Evolutionary conservation across 1,140 invertebrate species (phyloP), one percentile per base, ranked within the genome.

Genomic region (Eurosta solidaginis): DNA sequence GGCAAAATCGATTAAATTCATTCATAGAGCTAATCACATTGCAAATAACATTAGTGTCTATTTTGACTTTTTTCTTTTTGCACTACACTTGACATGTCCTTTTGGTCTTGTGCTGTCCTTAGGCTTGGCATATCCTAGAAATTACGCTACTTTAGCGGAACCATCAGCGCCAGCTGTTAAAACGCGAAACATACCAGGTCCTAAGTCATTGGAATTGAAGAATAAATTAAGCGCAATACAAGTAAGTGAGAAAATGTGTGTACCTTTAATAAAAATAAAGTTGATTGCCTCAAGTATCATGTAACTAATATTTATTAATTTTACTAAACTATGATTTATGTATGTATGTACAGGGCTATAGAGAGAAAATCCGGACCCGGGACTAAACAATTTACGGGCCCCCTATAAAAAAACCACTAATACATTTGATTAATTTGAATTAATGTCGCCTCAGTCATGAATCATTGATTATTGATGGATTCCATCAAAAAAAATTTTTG

Each of bases 111-210:
- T 40, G 73, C 22, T 73, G 36, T 68, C 22, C 33, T 6, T n/a
- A 74, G 73, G 73, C 22, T 73, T 45, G 25, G 40, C 50, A 75
- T 54, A 76, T 78, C 68, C 74, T 59, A 78, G 78, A 75, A 42
- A 77, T 78, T 78, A 54, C 75, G 73, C 77, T 49, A 75, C 47
- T 14, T n/a, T 75, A 6, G 73, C 49, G 25, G 94, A 95, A 87
- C 94, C 93, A 6, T 82, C 85, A 20, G 89, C 88, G 33, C 94
- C 94, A 10, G 82, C 80, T 27, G 87, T 95, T 6, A 90, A 90
- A 80, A 94, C 94, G 5, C 81, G 88, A 7, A 74, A 78, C 5
- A 88, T 95, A 59, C 94, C 94, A 27, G 94, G 94, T 20, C 94
- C 94, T 9, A 91, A 91, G 82, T 92, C 93, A 9, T 86, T 91